Conservation (phyloP, 2,113 vertebrate genomes). For the Mohoua ochrocephala region DNA sequence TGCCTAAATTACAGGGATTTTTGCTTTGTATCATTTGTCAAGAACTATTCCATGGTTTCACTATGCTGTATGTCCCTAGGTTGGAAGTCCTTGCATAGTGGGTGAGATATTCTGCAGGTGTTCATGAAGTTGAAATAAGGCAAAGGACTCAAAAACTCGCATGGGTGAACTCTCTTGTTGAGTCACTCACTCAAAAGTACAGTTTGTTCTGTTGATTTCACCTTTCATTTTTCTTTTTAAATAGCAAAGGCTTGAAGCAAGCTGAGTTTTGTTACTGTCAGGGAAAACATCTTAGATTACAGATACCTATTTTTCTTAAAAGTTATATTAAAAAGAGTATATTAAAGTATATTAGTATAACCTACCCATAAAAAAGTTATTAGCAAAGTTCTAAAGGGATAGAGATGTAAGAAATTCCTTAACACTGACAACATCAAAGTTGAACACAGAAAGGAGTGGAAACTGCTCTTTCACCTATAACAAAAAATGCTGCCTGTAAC, state of each 20-base stretch:
- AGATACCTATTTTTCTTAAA: background rate
- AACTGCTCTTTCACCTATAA: background rate
- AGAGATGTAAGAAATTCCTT: background rate
- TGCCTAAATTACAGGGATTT: background rate
- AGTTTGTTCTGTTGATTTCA: background rate
- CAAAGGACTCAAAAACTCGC: background rate
- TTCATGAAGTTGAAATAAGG: background rate
- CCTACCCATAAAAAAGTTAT: background rate
- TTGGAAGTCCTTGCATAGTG: background rate
- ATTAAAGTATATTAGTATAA: background rate
- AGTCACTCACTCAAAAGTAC: background rate
- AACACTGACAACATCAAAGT: background rate
- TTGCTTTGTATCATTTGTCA: background rate
- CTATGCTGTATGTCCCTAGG: background rate
- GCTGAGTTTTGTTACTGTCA: background rate
- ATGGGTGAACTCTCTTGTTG: background rate
- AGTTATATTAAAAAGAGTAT: background rate
- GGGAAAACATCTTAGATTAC: background rate
- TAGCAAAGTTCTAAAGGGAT: background rate
- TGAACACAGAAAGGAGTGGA: background rate
- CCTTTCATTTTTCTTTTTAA: background rate
- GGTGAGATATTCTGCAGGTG: background rate
- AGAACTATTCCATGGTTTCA: background rate
- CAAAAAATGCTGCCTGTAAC: background rate
- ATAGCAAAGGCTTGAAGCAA: background rate